Conservation (phyloP, 2,113 vertebrate species). For the Empidonax alnorum region DNA sequence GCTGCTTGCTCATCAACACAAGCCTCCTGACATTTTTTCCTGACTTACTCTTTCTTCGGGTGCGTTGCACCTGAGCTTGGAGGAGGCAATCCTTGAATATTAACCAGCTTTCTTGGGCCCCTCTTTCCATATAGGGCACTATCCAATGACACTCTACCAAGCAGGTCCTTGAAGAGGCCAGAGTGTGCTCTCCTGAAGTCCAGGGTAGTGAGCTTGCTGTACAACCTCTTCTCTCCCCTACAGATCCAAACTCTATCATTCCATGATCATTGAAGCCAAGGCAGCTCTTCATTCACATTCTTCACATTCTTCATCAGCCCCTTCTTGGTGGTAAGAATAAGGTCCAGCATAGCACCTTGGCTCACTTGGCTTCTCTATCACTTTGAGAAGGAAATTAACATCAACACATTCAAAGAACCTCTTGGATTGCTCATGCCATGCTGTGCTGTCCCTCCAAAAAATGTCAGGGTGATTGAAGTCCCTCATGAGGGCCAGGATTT, state of each 20-base stretch:
- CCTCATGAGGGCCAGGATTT: background rate
- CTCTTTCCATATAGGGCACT: background rate
- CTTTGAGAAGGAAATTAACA: background rate
- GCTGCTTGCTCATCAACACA: background rate
- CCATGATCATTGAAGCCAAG: background rate
- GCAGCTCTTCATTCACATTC: background rate
- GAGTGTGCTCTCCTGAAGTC: background rate
- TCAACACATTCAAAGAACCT: background rate
- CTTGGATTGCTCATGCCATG: background rate
- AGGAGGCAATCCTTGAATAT: background rate
- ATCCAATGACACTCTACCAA: background rate
- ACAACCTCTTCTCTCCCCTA: background rate
- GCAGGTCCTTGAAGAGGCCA: background rate
- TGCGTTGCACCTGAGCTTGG: background rate
- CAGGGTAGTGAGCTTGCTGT: background rate
- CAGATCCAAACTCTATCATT: background rate
- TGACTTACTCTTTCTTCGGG: background rate
- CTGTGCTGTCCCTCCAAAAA: background rate
- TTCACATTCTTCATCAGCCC: background rate
- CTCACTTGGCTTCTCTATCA: background rate
- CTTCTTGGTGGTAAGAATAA: background rate
- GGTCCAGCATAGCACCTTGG: background rate
- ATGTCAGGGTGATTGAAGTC: background rate
- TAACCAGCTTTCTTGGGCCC: background rate
- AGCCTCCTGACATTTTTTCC: background rate